Evolutionary conservation across 2,113 vertebrate species (phyloP).

Genomic region (Azemiops feae): DNA sequence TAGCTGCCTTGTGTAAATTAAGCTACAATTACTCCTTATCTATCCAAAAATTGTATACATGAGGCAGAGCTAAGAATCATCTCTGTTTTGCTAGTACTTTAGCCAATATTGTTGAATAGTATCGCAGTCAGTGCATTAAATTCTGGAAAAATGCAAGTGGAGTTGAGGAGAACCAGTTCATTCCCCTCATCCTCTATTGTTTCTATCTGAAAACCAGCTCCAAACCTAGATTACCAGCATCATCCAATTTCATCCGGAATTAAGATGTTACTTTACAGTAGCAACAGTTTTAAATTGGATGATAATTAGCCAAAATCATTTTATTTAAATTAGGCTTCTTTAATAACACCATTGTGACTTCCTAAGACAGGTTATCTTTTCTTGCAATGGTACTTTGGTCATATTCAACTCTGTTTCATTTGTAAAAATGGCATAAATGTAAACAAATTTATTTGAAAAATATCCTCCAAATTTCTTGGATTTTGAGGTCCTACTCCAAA

Average conservation of each 20-base stretch:
- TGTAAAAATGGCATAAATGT: background rate
- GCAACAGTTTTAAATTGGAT: background rate
- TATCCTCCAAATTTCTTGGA: background rate
- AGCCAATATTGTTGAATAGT: background rate
- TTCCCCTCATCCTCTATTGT: background rate
- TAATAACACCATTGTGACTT: background rate
- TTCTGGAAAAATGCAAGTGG: background rate
- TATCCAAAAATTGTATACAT: background rate
- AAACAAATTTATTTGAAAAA: background rate
- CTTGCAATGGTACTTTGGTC: background rate
- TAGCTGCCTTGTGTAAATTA: background rate
- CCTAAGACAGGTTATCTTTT: background rate
- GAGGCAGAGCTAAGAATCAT: background rate
- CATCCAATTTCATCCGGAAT: background rate
- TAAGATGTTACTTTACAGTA: background rate
- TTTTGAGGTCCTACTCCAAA: background rate
- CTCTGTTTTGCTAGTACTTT: background rate
- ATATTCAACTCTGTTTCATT: background rate
- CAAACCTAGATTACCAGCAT: background rate
- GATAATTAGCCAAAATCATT: background rate
- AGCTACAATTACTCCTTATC: background rate
- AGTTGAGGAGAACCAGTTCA: background rate
- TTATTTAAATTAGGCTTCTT: background rate
- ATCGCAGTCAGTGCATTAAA: background rate
- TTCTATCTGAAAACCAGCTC: background rate